A percentile compares a stretch with the other conserved stretches of the same genome.
These are phyloP conservation scores for Ips typographus DNA, from an alignment of 1,140 invertebrate genomes.

Conservation along the genomic window DNA sequence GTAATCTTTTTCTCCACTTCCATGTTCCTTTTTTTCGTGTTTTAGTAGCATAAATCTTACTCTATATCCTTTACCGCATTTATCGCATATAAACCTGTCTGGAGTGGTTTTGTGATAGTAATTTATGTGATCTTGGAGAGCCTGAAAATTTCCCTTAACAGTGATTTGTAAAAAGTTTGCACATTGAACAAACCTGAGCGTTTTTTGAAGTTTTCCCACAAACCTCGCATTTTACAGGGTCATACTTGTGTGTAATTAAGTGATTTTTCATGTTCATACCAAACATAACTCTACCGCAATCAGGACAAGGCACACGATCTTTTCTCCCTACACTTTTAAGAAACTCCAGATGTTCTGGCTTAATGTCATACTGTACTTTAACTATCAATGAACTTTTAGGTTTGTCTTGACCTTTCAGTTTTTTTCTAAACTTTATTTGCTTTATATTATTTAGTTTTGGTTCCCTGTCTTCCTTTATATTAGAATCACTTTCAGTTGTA, in stretches of 20 bases:
- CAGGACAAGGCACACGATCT: conserved; percentile 22
- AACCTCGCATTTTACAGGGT: conserved; percentile 26
- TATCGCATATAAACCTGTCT: conserved; percentile 32
- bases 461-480: background rate
- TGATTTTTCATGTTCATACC: conserved; percentile 32
- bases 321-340: conserved; percentile 21
- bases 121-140: conserved; percentile 31
- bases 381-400: conserved; percentile 2
- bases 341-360: conserved; percentile 25
- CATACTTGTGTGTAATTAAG: conserved; percentile 29
- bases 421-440: conserved; percentile 21
- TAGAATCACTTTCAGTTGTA: background rate
- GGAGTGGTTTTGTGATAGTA: conserved; percentile 34
- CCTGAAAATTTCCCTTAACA: conserved; percentile 7
- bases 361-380: conserved; percentile 21
- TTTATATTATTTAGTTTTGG: background rate
- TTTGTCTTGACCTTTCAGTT: conserved; percentile 6
- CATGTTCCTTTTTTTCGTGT: conserved; percentile 32
- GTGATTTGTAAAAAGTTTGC: no score
- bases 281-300: conserved; percentile 17
- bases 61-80: conserved; percentile 29
- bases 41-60: conserved; percentile 22
- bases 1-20: conserved; percentile 27
- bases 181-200: conserved; percentile 13
- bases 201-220: conserved; percentile 35